A percentile compares a stretch with the other conserved stretches of the same genome.
phyloP scores from a whole-genome alignment of 2,888 invertebrate genomes.

The Hydroisotoma schaefferi region DNA sequence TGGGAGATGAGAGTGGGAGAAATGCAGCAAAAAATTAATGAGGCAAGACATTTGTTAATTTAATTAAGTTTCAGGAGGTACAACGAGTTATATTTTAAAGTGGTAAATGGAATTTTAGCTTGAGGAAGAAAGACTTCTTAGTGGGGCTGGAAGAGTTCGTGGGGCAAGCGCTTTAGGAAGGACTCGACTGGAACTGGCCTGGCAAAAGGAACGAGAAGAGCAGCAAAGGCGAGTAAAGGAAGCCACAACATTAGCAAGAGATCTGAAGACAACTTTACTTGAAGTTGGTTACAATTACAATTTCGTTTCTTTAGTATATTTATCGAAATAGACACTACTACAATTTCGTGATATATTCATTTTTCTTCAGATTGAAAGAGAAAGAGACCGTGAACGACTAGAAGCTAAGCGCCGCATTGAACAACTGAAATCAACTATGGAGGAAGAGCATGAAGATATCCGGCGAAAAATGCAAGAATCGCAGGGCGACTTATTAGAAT shows the following conservation, averaged over 20 bases:
- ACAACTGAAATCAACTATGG: constrained; percentile 75
- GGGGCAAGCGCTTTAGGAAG: constrained; percentile 69
- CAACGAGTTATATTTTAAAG: constrained; percentile 7
- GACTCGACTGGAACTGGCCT: constrained; percentile 83
- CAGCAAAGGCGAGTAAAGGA: constrained; percentile 85
- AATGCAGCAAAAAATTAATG: constrained; percentile 81
- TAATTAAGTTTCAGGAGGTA: neutral
- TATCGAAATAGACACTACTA: neutral
- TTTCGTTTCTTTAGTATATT: neutral
- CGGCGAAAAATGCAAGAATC: constrained; percentile 69
- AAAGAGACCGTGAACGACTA: constrained; percentile 80
- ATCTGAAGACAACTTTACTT: constrained; percentile 79
- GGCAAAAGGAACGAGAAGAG: constrained; percentile 91
- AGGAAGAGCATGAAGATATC: constrained; percentile 85
- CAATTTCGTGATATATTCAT: neutral
- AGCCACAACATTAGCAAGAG: constrained; percentile 82
- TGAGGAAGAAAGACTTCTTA: constrained; percentile 77
- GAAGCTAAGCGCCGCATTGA: constrained; percentile 82
- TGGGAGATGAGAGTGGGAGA: constrained; percentile 83
- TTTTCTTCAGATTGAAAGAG: constrained; percentile 69
- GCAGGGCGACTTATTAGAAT: constrained; percentile 67
- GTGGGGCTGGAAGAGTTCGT: constrained; percentile 76
- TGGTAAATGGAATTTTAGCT: no score
- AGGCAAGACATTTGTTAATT: constrained; percentile 55
- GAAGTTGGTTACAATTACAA: constrained; percentile 57